Evolutionary conservation across 23 tunicate genomes (phyloP).

Genomic region (Botrylloides violaceus): DNA sequence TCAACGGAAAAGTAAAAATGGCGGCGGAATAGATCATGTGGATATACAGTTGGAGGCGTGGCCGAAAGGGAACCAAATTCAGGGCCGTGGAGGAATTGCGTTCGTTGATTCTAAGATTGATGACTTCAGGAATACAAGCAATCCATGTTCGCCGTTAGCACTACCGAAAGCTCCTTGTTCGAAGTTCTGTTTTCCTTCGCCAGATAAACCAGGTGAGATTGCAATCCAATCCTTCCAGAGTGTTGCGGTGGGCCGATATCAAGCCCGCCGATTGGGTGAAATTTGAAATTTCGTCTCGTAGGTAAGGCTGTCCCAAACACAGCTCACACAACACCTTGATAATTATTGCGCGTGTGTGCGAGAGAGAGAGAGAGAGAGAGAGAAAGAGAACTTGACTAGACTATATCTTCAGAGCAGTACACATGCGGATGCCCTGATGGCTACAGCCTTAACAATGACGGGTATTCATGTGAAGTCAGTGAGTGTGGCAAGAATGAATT

Average conservation of each 20-base stretch:
- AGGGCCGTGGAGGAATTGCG: neutral
- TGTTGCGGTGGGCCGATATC: too few species aligned
- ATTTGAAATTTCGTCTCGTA: too few species aligned
- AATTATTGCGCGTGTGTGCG: too few species aligned
- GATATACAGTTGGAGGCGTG: neutral
- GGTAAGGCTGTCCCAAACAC: too few species aligned
- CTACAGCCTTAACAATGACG: neutral
- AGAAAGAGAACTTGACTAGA: neutral
- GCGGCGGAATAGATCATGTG: neutral
- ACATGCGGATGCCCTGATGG: slow-evolving; percentile 10
- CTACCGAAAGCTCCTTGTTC: neutral
- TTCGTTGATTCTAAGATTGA: neutral
- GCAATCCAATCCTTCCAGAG: too few species aligned
- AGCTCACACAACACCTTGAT: too few species aligned
- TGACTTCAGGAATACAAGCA: neutral
- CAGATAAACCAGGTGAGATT: neutral
- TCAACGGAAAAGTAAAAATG: slow-evolving; percentile 10
- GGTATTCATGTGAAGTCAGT: neutral
- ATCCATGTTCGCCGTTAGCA: neutral
- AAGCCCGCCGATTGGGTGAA: too few species aligned
- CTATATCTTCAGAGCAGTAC: neutral
- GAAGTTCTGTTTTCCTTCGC: slow-evolving; percentile 4
- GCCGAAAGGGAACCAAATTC: neutral
- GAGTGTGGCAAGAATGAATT: slow-evolving; percentile 1
- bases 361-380: too few species aligned